Evolutionary conservation across 53 echinoderm and acorn worm species (phyloP).

Genomic region (Apostichopus leukothele): DNA sequence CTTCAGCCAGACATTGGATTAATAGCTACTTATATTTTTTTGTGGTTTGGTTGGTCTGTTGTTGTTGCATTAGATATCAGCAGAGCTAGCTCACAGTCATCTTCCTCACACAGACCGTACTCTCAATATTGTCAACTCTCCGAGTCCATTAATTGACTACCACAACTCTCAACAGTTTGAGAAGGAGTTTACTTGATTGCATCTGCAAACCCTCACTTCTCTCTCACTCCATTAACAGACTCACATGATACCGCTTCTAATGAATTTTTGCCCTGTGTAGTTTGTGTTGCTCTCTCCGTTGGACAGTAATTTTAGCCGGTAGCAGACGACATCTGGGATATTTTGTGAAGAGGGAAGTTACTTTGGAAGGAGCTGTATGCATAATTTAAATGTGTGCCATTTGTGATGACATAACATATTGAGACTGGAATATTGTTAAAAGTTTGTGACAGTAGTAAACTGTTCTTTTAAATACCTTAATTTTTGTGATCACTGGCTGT

Average conservation of each 20-base stretch:
- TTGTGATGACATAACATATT: background rate
- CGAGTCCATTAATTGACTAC: conserved; percentile 16
- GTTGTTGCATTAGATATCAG: conserved; percentile 25
- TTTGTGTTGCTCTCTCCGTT: conserved; percentile 14
- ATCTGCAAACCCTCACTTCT: conserved; percentile 11
- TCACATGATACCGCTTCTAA: conserved; percentile 35
- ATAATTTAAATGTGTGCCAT: background rate
- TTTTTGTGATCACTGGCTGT: background rate
- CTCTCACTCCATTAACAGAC: conserved; percentile 37
- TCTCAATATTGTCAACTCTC: background rate
- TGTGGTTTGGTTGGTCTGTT: conserved; percentile 2
- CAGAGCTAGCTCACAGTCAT: background rate
- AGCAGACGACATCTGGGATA: conserved; percentile 30
- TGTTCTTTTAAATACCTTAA: background rate
- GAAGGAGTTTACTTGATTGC: conserved; percentile 5
- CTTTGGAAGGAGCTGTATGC: background rate
- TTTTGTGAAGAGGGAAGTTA: conserved; percentile 1
- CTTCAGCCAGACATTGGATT: background rate
- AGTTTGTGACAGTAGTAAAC: background rate
- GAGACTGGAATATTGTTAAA: background rate
- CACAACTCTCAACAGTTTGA: conserved; percentile 12
- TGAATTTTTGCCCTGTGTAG: conserved; percentile 8
- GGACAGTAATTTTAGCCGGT: conserved; percentile 29
- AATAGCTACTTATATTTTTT: background rate
- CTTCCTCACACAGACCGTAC: background rate